phyloP scores from a whole-genome alignment of 1,140 invertebrate species.

The Nasonia giraulti region DNA sequence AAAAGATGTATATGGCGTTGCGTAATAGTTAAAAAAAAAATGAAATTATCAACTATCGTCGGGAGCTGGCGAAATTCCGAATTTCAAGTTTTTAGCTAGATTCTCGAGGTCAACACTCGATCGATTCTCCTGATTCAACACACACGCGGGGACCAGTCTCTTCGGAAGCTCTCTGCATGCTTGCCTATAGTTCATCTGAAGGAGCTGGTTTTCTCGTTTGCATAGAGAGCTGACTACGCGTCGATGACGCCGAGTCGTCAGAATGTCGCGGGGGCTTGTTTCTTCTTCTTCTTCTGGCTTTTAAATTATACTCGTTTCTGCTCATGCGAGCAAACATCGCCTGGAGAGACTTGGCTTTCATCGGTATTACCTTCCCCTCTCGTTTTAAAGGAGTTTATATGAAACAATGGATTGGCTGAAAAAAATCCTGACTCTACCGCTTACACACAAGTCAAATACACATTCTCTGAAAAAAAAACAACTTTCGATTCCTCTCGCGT shows the following conservation, averaged over 20 bases:
- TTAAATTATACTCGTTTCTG: background rate
- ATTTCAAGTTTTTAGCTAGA: background rate
- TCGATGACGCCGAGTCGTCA: background rate
- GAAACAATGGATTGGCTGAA: background rate
- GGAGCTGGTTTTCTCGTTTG: slow-evolving; percentile 28
- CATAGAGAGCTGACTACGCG: background rate
- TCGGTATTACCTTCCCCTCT: too few relatives aligned
- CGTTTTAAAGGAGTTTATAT: too few relatives aligned
- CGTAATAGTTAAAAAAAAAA: too few relatives aligned
- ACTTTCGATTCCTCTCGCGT: slow-evolving; percentile 3
- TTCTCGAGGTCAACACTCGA: too few relatives aligned
- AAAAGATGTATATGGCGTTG: too few relatives aligned
- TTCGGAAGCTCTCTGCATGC: background rate
- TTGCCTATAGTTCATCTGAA: background rate
- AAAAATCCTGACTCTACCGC: background rate
- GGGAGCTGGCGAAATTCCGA: background rate
- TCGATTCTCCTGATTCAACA: too few relatives aligned
- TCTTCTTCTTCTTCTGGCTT: background rate
- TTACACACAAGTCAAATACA: background rate
- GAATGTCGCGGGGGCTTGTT: background rate
- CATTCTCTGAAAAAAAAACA: background rate
- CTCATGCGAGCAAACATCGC: too few relatives aligned
- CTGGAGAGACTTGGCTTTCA: too few relatives aligned
- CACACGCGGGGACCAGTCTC: background rate
- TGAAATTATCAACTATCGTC: too few relatives aligned